Evolutionary conservation across 2,888 invertebrate species (phyloP).

Genomic region (Heteromurus nitidus): DNA sequence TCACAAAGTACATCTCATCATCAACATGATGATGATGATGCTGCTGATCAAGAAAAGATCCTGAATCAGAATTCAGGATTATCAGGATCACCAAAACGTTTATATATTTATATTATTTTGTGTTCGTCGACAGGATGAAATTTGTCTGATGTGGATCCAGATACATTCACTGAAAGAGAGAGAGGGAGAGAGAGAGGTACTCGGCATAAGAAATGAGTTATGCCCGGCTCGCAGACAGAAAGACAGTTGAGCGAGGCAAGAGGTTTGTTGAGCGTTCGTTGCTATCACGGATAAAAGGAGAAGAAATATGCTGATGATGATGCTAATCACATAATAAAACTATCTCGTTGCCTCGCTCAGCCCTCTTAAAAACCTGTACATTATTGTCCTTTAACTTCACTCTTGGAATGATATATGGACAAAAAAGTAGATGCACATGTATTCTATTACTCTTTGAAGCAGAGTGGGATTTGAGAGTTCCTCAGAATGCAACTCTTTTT

Average conservation of each 20-base stretch:
- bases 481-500: no score
- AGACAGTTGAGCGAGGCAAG: background rate
- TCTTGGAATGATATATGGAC: slow-evolving; percentile 6
- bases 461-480: no score
- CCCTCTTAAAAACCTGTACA: slow-evolving; percentile 12
- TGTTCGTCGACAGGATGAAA: slow-evolving; percentile 11
- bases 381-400: slow-evolving; percentile 16
- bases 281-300: background rate
- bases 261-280: background rate
- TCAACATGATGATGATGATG: background rate
- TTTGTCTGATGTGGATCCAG: slow-evolving; percentile 18
- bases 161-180: background rate
- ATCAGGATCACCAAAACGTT: no score
- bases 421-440: no score
- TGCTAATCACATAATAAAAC: slow-evolving; percentile 29
- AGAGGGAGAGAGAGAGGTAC: no score
- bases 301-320: slow-evolving; percentile 8
- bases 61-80: slow-evolving; percentile 24
- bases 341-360: background rate
- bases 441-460: no score
- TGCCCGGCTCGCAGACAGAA: background rate
- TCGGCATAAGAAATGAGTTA: slow-evolving; percentile 9
- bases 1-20: slow-evolving; percentile 16
- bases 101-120: no score
- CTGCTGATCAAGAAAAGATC: slow-evolving; percentile 7